These are phyloP conservation scores for Aleiodes alternator DNA, from an alignment of 2,888 invertebrate genomes.

Conservation along the genomic window DNA sequence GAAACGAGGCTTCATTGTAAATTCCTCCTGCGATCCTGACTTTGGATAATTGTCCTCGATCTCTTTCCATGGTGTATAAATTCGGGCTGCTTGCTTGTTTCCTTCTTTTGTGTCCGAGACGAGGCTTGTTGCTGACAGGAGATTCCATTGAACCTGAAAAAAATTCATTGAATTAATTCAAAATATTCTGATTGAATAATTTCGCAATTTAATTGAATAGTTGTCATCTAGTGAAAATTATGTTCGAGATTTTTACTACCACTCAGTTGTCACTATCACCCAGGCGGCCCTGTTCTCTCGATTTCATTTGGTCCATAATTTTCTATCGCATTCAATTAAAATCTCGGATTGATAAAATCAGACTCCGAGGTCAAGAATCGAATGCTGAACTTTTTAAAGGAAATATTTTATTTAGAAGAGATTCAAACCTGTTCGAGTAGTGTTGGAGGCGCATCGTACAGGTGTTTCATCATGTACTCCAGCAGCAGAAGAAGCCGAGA, in stretches of 20 bases:
- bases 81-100: slow-evolving; percentile 76
- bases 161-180: slow-evolving; percentile 49
- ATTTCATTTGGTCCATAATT: slow-evolving; percentile 56
- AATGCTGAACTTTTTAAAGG: slow-evolving; percentile 45
- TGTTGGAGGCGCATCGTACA: slow-evolving; percentile 93
- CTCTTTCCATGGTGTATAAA: slow-evolving; percentile 84
- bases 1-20: slow-evolving; percentile 91
- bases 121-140: slow-evolving; percentile 82
- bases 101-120: slow-evolving; percentile 79
- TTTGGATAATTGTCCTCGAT: slow-evolving; percentile 86
- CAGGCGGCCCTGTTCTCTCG: slow-evolving; percentile 74
- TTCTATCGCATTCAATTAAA: slow-evolving; percentile 66
- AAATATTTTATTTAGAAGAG: not conserved
- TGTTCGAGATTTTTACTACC: slow-evolving; percentile 74
- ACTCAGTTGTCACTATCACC: slow-evolving; percentile 69
- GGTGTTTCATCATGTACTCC: slow-evolving; percentile 96
- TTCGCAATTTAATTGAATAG: too few relatives aligned
- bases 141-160: slow-evolving; percentile 85
- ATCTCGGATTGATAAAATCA: not conserved
- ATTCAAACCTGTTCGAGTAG: slow-evolving; percentile 87
- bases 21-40: slow-evolving; percentile 79
- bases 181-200: slow-evolving; percentile 3
- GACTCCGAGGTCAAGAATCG: slow-evolving; percentile 35
- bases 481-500: slow-evolving; percentile 90
- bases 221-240: slow-evolving; percentile 15